A percentile compares a stretch with the other conserved stretches of the same genome.
phyloP scores from a whole-genome alignment of 2,888 invertebrate genomes.

The Kuschelorhynchus macadamiae region DNA sequence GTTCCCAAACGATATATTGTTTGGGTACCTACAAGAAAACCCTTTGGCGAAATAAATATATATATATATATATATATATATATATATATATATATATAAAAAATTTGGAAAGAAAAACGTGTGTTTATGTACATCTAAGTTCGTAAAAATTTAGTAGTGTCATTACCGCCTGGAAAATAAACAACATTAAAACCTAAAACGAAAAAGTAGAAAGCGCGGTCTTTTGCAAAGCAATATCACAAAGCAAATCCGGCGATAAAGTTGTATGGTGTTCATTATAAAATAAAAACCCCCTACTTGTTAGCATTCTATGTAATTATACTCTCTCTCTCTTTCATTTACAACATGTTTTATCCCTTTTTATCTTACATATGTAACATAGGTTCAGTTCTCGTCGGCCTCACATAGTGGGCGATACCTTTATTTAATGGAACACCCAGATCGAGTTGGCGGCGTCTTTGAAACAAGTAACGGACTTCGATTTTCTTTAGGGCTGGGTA shows the following conservation, averaged over 20 bases:
- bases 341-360: constrained; percentile 34
- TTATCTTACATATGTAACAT: constrained; percentile 23
- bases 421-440: constrained; percentile 68
- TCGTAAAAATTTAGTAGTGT: neutral
- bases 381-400: constrained; percentile 37
- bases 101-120: no score
- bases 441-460: constrained; percentile 68
- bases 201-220: constrained; percentile 7
- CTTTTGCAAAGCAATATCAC: constrained; percentile 42
- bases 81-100: no score
- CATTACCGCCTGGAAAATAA: neutral
- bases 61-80: no score
- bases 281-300: constrained; percentile 62
- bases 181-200: neutral
- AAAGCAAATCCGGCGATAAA: constrained; percentile 51
- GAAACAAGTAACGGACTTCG: constrained; percentile 64
- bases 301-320: constrained; percentile 63
- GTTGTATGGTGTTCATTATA: constrained; percentile 55
- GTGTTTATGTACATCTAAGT: no score
- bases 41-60: no score
- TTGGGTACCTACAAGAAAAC: no score
- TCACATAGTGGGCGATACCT: constrained; percentile 64
- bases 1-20: no score
- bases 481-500: no score
- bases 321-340: constrained; percentile 55